A percentile compares a stretch with the other conserved stretches of the same genome.
These are phyloP conservation scores for Prionace glauca DNA, from an alignment of 2,797 vertebrate species.

Conservation along the genomic window DNA sequence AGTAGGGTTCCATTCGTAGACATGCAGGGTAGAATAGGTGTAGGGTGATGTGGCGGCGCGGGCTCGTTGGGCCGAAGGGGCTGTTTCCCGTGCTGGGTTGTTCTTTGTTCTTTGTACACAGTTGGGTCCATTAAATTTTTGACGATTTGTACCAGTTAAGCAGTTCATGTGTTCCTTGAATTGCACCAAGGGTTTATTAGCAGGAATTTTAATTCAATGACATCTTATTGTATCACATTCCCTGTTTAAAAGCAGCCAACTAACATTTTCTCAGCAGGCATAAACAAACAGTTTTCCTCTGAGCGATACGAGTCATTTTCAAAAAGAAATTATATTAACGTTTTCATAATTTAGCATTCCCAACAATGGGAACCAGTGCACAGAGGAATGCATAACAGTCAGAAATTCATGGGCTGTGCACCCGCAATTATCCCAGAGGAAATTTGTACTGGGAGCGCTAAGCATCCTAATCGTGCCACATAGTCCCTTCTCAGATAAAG, in stretches of 20 bases:
- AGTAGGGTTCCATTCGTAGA: too few species aligned
- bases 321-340: background rate
- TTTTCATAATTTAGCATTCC: background rate
- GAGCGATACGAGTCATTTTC: background rate
- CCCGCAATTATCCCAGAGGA: background rate
- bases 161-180: background rate
- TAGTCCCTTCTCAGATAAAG: background rate
- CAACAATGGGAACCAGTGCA: background rate
- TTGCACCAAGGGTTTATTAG: background rate
- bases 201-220: background rate
- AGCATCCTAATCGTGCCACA: background rate
- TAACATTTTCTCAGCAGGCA: background rate
- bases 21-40: too few species aligned
- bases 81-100: too few species aligned
- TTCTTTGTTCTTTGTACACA: too few species aligned
- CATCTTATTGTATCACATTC: background rate
- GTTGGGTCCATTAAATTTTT: background rate
- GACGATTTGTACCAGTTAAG: background rate
- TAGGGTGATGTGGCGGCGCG: too few species aligned
- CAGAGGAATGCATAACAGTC: background rate
- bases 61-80: too few species aligned
- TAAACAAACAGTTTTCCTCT: background rate
- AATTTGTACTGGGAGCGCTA: background rate
- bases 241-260: background rate
- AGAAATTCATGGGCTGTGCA: background rate